A percentile compares a stretch with the other conserved stretches of the same genome.
Conservation (phyloP, 2,888 invertebrate species). For the Oligia fasciuncula region DNA sequence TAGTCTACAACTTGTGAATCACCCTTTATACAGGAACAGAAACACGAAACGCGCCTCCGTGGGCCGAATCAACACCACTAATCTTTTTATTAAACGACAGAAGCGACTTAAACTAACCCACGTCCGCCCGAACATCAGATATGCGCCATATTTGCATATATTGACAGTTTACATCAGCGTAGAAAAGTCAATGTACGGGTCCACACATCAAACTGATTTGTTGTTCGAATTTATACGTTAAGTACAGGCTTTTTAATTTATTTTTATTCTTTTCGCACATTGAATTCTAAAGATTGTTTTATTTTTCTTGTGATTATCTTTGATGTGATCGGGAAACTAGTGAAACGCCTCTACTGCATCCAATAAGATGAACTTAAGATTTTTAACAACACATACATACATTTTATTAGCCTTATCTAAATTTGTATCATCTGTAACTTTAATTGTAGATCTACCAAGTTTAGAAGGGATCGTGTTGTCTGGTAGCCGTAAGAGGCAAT, state of each 20-base stretch:
- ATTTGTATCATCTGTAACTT: slow-evolving; percentile 29
- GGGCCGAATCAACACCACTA: slow-evolving; percentile 83
- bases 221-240: slow-evolving; percentile 59
- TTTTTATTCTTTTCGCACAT: slow-evolving; percentile 28
- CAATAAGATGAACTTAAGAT: slow-evolving; percentile 2
- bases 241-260: slow-evolving; percentile 49
- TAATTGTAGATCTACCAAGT: slow-evolving; percentile 37
- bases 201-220: slow-evolving; percentile 68
- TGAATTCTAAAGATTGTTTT: slow-evolving; percentile 37
- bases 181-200: slow-evolving; percentile 65
- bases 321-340: slow-evolving; percentile 19
- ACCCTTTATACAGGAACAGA: slow-evolving; percentile 76
- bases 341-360: slow-evolving; percentile 17
- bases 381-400: not conserved
- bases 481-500: slow-evolving; percentile 48
- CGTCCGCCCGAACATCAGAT: slow-evolving; percentile 84
- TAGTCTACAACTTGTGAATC: slow-evolving; percentile 59
- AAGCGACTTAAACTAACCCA: slow-evolving; percentile 82
- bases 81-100: slow-evolving; percentile 86
- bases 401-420: slow-evolving; percentile 23
- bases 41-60: slow-evolving; percentile 79
- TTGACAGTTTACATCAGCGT: slow-evolving; percentile 84
- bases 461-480: slow-evolving; percentile 49
- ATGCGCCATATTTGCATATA: slow-evolving; percentile 84
- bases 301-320: slow-evolving; percentile 34